Evolutionary conservation across 2,797 vertebrate genomes (phyloP), one percentile per base, ranked within the genome.

Genomic region (Margarornis squamiger): DNA sequence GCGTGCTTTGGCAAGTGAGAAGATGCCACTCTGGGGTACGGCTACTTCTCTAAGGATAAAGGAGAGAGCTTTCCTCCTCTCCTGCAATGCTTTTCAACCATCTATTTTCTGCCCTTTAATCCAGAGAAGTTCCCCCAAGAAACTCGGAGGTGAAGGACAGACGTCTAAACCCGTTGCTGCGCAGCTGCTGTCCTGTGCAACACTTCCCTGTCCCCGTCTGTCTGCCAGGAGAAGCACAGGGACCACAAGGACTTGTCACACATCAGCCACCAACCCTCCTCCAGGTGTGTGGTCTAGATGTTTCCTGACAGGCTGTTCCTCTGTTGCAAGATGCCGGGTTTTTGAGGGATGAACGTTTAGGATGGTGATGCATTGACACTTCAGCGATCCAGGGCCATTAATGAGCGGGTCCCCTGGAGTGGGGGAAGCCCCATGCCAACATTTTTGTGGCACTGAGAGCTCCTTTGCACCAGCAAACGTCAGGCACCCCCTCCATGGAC

Each of bases 81-180:
- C 1, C 0, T 13, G 14, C 21, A 3, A 34, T 26, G n/a, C 57
- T 71, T 48, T 34, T 41, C 7, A 7, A 70, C 30, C 26, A 24
- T 0, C 1, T 7, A 11, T 90, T 72, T 34, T 36, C 57, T 36
- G 38, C 18, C 30, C 13, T 32, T 14, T 29, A 36, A 10, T 9
- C 7, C 3, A 0, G 34, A 41, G 71, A 20, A 10, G 8, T 2
- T 68, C 3, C 10, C n/a, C n/a, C 11, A 1, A 4, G 29, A 30
- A 66, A 7, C 32, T 29, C 1, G 1, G 24, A 19, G 32, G 23
- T 2, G 10, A 63, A 68, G 68, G 27, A 12, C 6, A 5, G 46
- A 21, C 0, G 0, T 12, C 24, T 12, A 6, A 27, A 34, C 2
- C 1, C 1, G 1, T 27, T 17, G n/a, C 2, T 0, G 5, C 6